Evolutionary conservation across 2,888 invertebrate species (phyloP), one percentile per base, ranked within the genome.

Genomic region (Agriotes lineatus): DNA sequence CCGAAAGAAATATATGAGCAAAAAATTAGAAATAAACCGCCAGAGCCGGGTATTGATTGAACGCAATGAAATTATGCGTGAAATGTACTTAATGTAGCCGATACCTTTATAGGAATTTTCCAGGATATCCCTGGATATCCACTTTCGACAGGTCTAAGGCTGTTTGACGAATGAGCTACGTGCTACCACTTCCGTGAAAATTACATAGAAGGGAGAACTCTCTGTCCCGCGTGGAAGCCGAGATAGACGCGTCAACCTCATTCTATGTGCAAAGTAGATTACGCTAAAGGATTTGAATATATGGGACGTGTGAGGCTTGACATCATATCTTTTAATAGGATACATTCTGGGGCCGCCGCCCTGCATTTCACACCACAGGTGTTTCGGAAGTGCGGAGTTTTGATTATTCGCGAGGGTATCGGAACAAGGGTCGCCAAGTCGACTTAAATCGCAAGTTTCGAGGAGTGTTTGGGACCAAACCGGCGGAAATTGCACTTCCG

Each of bases 111-210:
- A 48, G 35, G 64, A 64, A 64, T 57, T 64, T 64, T 64, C 44
- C 56, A 30, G 14, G 58, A 62, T 63, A 68, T 61, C 61, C 57
- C 45, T 16, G 50, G 54, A 70, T 57, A 66, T 70, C 62, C 52
- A 66, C 70, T 70, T 73, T 71, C 69, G 74, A 73, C 73, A 74
- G 72, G 67, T 72, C 62, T 69, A 72, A 73, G 69, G 62, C 73
- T 69, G 70, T 64, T 72, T 73, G 73, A 75, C 73, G 70, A 71
- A 75, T 68, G 72, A 67, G 62, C 54, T 67, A 67, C 72, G 72
- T 71, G 69, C 42, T 48, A 58, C 50, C 57, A 61, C 67, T 71
- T 66, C 62, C 67, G 68, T 60, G 71, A 64, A 72, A 74, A 74
- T 73, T 74, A 72, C 73, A 59, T 64, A 48, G 69, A 67, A 67